Base-by-base conservation (phyloP, 2,888 invertebrate genomes). In the Pseudococcus jackbeardsleyi region DNA sequence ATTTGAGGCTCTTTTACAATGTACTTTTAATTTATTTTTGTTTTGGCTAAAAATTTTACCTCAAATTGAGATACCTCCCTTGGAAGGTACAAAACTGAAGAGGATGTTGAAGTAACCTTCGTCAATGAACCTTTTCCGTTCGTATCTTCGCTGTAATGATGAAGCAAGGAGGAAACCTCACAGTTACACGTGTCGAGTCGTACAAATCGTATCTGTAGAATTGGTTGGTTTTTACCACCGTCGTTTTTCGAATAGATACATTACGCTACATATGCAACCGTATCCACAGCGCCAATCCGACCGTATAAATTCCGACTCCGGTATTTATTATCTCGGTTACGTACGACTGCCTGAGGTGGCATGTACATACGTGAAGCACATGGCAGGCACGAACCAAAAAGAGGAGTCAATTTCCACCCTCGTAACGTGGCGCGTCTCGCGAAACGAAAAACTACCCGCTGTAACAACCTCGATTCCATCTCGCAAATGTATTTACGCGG, bases 401-500 rank as follows among this genome's bases (percentile, higher is more conserved):
- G 54, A n/a, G 54, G 54, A 17, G 54, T n/a, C 54, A n/a, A 54
- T n/a, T 54, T 54, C 54, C 54, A 54, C 54, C 54, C 12, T n/a
- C 48, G 15, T 15, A 50, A 54, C 54, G 8, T n/a, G 0, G n/a
- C 54, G 26, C 1, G 3, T 33, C 17, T 2, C 4, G n/a, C n/a
- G n/a, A 50, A 46, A 46, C 2, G 46, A 46, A 50, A 50, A 50
- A 50, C 0, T 15, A 50, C 12, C 12, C 48, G 2, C 17, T 8
- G n/a, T n/a, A 64, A 64, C 64, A 64, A 64, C 5, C 11, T 19
- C 64, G 64, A 64, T 64, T 64, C 11, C 64, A 64, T 19, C 64
- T 64, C 19, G 64, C 19, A 68, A 68, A 68, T 72, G 11, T 72
- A 72, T 72, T 72, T 72, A 72, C 72, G 17, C 33, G 72, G 33